Evolutionary conservation across 2,888 invertebrate species (phyloP), one percentile per base, ranked within the genome.

Genomic region (Standfussiana lucernea): DNA sequence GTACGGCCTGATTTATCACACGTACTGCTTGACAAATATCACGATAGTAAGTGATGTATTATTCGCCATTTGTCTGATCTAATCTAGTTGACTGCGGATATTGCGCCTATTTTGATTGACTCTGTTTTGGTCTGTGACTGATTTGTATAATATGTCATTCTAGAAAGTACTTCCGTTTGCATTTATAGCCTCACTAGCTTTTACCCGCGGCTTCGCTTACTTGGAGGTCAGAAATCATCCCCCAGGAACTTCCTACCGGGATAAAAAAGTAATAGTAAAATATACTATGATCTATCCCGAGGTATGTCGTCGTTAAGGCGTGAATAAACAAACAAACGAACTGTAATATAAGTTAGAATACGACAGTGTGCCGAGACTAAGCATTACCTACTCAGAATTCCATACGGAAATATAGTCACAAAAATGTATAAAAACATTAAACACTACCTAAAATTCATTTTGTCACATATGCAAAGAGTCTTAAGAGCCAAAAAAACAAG

Each of bases 401-500:
- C 10, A 53, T 37, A 21, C 21, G 24, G 37, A 53, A 56, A 64
- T 56, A 28, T 24, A 18, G 47, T 37, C 2, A 50, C 47, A 37
- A n/a, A 53, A 65, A 72, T 2, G n/a, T n/a, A 62, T 53, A 56
- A 62, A 32, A 40, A 18, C 40, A 56, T 32, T 66, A 32, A 40
- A 18, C 40, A 56, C 37, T 35, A 50, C 15, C 6, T 66, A 62
- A 64, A 59, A 64, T 74, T 45, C 13, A 84, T 62, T 10, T 62
- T 7, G 45, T 70, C 47, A 35, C 13, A 67, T 67, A 72, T 59
- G 75, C 53, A 35, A 10, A 13, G 18, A 47, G 35, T n/a, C 53
- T 21, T 77, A 47, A 70, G 68, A 76, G 40, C 35, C 65, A 66
- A 83, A 80, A 73, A 77, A 80, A 59, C 68, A 66, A 66, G 67